Base-by-base conservation (phyloP, 1,140 invertebrate genomes). In the Samia ricini region DNA sequence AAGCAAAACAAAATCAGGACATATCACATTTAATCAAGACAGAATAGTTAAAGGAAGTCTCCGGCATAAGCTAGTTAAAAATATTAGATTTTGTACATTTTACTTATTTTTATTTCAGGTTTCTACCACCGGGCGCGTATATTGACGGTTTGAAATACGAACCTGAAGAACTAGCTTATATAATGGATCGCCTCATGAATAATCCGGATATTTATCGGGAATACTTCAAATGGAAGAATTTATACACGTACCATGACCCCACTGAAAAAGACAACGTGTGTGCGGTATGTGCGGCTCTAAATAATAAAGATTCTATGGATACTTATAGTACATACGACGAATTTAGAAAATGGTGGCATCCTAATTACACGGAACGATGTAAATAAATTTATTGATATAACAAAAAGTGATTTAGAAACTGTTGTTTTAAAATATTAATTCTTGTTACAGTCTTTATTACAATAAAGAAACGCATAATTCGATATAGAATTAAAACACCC, bases 331-430 rank as follows among this genome's bases (percentile, higher is more conserved):
- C 62, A n/a, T 86, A 88, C 23, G 60, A 64, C 10, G 29, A 83
- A 2, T 85, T 89, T 59, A 73, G 86, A 54, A 49, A 42, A 6
- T 89, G 83, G 83, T 89, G 86, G 86, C 59, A 80, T 54, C 77
- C 79, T 6, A 55, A 73, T 21, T 85, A 69, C 63, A 50, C 66
- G 12, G 61, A 76, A 1, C 61, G 78, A 22, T 88, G 85, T 50
- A 20, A 42, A 42, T 42, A 42, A 42, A 42, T 15, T 7, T 10
- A 42, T 42, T 15, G 4, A 4, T 15, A 15, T 42, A 3, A 10
- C 7, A 15, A 42, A 42, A 42, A 51, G 51, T 52, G 8, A 5
- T 42, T 15, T 12, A n/a, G n/a, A n/a, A n/a, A n/a, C n/a, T n/a
- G n/a, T n/a, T n/a, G n/a, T n/a, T n/a, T n/a, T n/a, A n/a, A n/a